phyloP scores from a whole-genome alignment of 1,140 invertebrate genomes.

The Drosophila ogumai region DNA sequence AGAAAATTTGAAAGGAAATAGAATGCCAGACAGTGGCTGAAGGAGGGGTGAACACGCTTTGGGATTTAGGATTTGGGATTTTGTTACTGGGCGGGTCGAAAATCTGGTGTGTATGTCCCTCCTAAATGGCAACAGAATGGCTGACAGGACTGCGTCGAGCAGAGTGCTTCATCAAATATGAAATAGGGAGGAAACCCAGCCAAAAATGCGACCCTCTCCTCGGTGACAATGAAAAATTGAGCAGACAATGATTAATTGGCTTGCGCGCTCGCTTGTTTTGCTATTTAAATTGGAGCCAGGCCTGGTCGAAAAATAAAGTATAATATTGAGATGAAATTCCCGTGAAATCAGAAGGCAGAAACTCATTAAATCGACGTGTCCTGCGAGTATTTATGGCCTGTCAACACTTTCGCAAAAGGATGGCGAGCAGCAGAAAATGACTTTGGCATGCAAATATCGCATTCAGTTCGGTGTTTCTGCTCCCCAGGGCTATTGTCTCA shows the following conservation, averaged over 20 bases:
- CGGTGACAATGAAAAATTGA: constrained; percentile 67
- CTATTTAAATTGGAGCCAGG: constrained; percentile 55
- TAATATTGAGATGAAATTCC: constrained; percentile 47
- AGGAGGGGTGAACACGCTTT: constrained; percentile 34
- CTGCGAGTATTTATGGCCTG: constrained; percentile 64
- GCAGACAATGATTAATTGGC: constrained; percentile 78
- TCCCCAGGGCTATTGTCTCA: constrained; percentile 61
- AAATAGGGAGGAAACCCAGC: constrained; percentile 36
- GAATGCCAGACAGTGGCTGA: constrained; percentile 29
- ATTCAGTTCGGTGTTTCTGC: constrained; percentile 24
- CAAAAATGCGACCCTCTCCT: constrained; percentile 27
- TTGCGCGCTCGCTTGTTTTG: constrained; percentile 37
- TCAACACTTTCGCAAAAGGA: constrained; percentile 59
- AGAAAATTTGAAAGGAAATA: constrained; percentile 60
- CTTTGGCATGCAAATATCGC: constrained; percentile 70
- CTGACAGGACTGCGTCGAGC: constrained; percentile 37
- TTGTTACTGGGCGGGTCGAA: constrained; percentile 13
- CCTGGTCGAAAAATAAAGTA: neutral
- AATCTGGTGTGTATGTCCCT: constrained; percentile 25
- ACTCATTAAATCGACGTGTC: constrained; percentile 62
- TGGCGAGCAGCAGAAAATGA: constrained; percentile 30
- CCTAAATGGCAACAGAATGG: constrained; percentile 40
- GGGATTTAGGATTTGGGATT: constrained; percentile 20
- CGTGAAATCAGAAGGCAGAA: constrained; percentile 45
- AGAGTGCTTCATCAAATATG: constrained; percentile 78